Percentiles rank a stretch among this genome's conserved stretches.
Evolutionary conservation across 23 tunicate genomes (phyloP).

Genomic region (Phallusia fumigata): DNA sequence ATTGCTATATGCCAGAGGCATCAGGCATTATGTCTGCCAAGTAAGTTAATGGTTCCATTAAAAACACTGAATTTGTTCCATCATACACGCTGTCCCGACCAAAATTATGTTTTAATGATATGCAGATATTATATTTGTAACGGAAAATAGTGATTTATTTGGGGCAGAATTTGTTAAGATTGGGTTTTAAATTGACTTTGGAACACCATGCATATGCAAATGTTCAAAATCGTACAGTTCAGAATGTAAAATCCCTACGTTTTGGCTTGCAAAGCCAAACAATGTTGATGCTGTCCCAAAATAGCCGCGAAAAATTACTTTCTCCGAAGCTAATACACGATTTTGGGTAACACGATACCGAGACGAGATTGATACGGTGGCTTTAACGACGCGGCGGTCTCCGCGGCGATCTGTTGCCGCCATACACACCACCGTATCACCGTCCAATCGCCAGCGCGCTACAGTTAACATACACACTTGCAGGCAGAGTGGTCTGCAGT

Average conservation of each 20-base stretch:
- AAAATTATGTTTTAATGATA: no score
- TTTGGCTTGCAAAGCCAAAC: neutral
- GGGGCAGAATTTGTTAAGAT: no score
- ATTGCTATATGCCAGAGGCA: constrained; percentile 57
- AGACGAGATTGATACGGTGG: constrained; percentile 9
- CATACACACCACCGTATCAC: neutral
- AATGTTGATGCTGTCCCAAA: neutral
- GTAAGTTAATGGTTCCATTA: constrained; percentile 28
- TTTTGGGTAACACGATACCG: neutral
- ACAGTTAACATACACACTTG: neutral
- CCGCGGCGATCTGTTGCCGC: neutral
- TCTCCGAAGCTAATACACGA: constrained; percentile 15
- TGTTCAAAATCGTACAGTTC: no score
- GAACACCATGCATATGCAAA: no score
- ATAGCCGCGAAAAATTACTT: neutral
- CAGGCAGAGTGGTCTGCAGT: neutral
- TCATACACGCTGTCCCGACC: no score
- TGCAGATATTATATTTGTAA: no score
- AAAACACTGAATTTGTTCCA: no score
- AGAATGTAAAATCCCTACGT: no score
- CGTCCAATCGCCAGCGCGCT: neutral
- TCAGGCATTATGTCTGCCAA: constrained; percentile 33
- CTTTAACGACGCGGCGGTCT: constrained; percentile 15
- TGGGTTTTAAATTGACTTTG: no score
- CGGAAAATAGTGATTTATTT: no score